These are phyloP conservation scores for Manduca sexta DNA, from an alignment of 1,140 invertebrate genomes.

Conservation along the genomic window DNA sequence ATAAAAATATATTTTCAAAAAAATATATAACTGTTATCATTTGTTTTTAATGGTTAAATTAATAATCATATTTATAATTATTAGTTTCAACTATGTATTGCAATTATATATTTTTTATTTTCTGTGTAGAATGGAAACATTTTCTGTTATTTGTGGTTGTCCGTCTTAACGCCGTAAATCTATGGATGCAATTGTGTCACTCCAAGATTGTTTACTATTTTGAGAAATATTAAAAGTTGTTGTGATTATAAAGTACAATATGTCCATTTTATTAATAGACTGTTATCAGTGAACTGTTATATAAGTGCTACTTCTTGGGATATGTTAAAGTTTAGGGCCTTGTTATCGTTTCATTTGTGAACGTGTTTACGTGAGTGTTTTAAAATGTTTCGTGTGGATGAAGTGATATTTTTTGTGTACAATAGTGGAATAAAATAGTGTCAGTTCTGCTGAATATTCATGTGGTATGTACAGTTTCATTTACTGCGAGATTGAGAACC, in stretches of 20 bases:
- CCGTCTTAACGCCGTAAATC: conserved; percentile 61
- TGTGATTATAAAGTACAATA: conserved; percentile 12
- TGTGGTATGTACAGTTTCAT: conserved; percentile 13
- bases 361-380: conserved; percentile 63
- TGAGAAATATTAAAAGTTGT: conserved; percentile 35
- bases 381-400: conserved; percentile 34
- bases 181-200: conserved; percentile 69
- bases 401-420: conserved; percentile 29
- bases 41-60: too few relatives aligned
- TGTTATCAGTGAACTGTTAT: conserved; percentile 13
- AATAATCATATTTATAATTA: too few relatives aligned
- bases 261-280: conserved; percentile 10
- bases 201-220: conserved; percentile 67
- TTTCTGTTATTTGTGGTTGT: conserved; percentile 65
- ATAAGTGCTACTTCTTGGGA: conserved; percentile 4
- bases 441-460: conserved; percentile 8
- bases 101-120: background rate
- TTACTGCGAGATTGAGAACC: background rate
- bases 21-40: background rate
- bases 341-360: conserved; percentile 24
- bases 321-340: conserved; percentile 7
- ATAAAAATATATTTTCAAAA: conserved; percentile 13
- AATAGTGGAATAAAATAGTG: conserved; percentile 9
- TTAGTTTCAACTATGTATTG: too few relatives aligned
- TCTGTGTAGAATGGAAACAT: conserved; percentile 37